Percentiles rank a stretch among this genome's conserved stretches.
phyloP scores from a whole-genome alignment of 2,797 vertebrate species.

The Onychomys arenicola region DNA sequence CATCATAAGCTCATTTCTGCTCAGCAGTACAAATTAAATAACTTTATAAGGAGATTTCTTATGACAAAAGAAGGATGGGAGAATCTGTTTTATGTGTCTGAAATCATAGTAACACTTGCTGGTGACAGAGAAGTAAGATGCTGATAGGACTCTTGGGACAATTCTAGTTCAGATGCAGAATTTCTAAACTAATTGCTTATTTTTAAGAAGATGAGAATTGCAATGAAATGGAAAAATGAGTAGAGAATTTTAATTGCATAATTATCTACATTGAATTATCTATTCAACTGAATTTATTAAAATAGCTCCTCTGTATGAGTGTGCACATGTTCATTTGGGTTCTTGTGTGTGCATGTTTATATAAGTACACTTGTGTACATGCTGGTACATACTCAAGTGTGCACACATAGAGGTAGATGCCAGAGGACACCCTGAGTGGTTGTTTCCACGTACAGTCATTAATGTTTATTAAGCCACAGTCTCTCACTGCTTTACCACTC shows the following conservation, averaged over 20 bases:
- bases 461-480: not conserved
- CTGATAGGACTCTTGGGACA: not conserved
- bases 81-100: not conserved
- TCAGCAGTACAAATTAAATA: not conserved
- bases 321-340: not conserved
- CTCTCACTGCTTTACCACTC: not conserved
- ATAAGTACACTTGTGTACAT: too few species aligned
- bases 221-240: not conserved
- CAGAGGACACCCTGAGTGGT: not conserved
- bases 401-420: not conserved
- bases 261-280: not conserved
- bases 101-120: not conserved
- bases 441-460: not conserved
- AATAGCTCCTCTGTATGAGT: not conserved
- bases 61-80: not conserved
- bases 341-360: not conserved
- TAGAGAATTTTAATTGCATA: not conserved
- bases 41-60: constrained; percentile 6
- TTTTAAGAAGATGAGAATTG: not conserved
- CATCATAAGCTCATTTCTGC: constrained; percentile 2
- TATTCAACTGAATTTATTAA: not conserved
- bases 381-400: not conserved
- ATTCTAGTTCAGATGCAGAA: not conserved
- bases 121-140: not conserved
- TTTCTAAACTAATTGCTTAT: constrained; percentile 11